These are phyloP conservation scores for Saccostrea glomerata DNA, from an alignment of 1,140 invertebrate species.

Conservation along the genomic window DNA sequence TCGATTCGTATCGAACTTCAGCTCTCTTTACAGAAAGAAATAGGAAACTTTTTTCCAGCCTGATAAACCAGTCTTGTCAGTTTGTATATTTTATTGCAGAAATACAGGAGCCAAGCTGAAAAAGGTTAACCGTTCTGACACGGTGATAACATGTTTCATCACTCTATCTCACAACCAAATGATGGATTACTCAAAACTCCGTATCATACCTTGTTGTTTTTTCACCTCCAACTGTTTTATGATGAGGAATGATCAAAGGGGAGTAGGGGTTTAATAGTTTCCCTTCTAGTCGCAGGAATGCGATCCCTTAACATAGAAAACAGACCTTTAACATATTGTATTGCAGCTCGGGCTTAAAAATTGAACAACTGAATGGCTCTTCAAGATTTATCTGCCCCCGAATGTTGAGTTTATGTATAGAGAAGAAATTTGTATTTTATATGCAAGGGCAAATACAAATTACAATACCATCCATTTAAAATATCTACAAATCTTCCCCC, in stretches of 20 bases:
- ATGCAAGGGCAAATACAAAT: too few species aligned
- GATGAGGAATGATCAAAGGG: slow-evolving; percentile 31
- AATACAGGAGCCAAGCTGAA: slow-evolving; percentile 19
- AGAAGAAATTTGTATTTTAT: too few species aligned
- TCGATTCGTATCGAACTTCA: background rate
- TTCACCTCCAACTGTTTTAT: slow-evolving; percentile 36
- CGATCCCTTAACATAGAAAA: slow-evolving; percentile 27
- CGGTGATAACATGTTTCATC: slow-evolving; percentile 33
- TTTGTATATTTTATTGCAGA: slow-evolving; percentile 34
- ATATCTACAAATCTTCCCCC: too few species aligned
- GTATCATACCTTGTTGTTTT: slow-evolving; percentile 26
- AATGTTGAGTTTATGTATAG: too few species aligned
- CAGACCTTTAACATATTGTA: background rate
- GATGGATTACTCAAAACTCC: slow-evolving; percentile 30
- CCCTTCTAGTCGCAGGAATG: slow-evolving; percentile 3
- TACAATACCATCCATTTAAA: too few species aligned
- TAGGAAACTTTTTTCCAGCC: background rate
- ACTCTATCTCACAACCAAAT: slow-evolving; percentile 23
- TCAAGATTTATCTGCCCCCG: too few species aligned
- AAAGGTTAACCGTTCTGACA: slow-evolving; percentile 4
- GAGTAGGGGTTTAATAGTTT: slow-evolving; percentile 12
- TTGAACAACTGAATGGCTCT: background rate
- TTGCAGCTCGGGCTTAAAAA: background rate
- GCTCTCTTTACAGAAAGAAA: background rate
- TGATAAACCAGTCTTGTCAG: background rate